phyloP scores from a whole-genome alignment of 2,113 vertebrate genomes.

The Plotosus lineatus region DNA sequence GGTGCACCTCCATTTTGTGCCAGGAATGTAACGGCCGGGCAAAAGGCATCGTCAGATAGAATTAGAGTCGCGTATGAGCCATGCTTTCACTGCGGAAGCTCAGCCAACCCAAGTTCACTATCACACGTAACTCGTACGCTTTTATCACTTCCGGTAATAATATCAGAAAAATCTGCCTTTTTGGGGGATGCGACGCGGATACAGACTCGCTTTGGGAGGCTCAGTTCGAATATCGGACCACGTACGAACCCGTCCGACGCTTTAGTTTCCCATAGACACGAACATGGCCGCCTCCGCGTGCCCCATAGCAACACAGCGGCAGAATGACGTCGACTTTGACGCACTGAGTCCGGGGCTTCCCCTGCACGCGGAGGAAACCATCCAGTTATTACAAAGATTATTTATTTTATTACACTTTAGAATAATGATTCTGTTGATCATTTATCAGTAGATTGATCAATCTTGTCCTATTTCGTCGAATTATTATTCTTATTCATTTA shows the following conservation, averaged over 20 bases:
- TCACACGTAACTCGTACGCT: conserved; percentile 24
- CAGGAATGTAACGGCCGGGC: conserved; percentile 77
- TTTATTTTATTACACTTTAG: background rate
- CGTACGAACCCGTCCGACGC: conserved; percentile 61
- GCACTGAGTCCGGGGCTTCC: conserved; percentile 78
- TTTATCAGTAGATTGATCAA: no score
- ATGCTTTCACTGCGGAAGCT: conserved; percentile 64
- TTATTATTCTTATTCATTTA: no score
- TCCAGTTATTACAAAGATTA: background rate
- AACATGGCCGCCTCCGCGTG: conserved; percentile 81
- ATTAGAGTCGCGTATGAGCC: conserved; percentile 70
- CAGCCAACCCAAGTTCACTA: conserved; percentile 53
- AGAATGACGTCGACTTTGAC: conserved; percentile 78
- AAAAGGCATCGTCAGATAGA: conserved; percentile 78
- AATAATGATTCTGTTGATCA: background rate
- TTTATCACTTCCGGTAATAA: background rate
- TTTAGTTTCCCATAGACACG: conserved; percentile 71
- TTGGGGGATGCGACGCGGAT: conserved; percentile 37
- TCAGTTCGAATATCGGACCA: conserved; percentile 60
- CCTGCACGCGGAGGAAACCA: conserved; percentile 45
- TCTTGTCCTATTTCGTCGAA: no score
- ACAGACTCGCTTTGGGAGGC: conserved; percentile 44
- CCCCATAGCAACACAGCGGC: conserved; percentile 73
- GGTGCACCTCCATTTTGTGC: conserved; percentile 88
- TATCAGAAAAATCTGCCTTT: conserved; percentile 33